Evolutionary conservation across 2,888 invertebrate genomes (phyloP), one percentile per base, ranked within the genome.

Genomic region (Cybosia mesomella): DNA sequence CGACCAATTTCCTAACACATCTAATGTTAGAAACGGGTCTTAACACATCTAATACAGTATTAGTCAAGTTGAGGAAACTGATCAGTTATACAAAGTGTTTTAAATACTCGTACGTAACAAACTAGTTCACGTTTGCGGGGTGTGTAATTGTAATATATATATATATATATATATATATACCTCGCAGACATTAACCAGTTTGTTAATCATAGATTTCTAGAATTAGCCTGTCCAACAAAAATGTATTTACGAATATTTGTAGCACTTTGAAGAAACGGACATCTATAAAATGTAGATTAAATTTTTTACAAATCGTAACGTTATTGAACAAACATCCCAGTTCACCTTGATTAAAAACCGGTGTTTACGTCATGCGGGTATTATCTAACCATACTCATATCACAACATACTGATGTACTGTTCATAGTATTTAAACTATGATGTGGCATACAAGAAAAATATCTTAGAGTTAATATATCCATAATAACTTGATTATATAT

Each of bases 291-390:
- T 64, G 54, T 64, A 21, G 39, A 49, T 10, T 64, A 49, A 28
- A 63, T 68, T 66, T 67, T 55, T 71, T 69, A 72, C 58, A 55
- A 64, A 24, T 64, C 57, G 58, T 77, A 72, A 82, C 77, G 73
- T 81, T 79, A 83, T 83, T 76, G 67, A 81, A 71, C 73, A 77
- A 68, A 75, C 74, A 83, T 84, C 81, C 74, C 75, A 83, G 78
- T 83, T 85, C 81, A 86, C 85, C 85, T 88, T 85, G 85, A 82
- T 84, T 77, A 65, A 76, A 28, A 84, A 82, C 82, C 69, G 71
- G 75, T 79, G 80, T 76, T 81, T 78, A 74, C 83, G 80, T 83
- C 82, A 87, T 86, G 85, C 86, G 86, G 87, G 88, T 71, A 73
- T 81, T 85, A 86, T 87, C 85, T 72, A 81, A 70, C 68, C 72